Evolutionary conservation across 2,797 vertebrate genomes (phyloP).

Genomic region (Smutsia gigantea): DNA sequence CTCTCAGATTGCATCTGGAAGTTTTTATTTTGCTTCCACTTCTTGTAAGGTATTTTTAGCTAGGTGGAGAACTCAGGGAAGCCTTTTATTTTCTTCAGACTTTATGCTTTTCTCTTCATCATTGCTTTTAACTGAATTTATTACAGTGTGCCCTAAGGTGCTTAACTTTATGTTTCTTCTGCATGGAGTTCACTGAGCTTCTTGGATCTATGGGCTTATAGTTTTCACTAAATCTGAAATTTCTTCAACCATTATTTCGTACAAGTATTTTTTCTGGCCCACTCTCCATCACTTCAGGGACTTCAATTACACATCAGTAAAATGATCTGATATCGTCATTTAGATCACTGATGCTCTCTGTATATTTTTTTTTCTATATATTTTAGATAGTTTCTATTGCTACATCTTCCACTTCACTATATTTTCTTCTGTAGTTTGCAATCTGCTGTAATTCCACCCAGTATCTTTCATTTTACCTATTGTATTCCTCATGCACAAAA

Average conservation of each 20-base stretch:
- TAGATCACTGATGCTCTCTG: neutral
- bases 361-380: neutral
- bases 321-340: neutral
- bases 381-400: neutral
- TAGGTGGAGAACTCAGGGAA: neutral
- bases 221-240: neutral
- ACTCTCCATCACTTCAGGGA: neutral
- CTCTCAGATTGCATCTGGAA: neutral
- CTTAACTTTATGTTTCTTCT: neutral
- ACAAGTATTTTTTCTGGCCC: neutral
- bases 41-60: neutral
- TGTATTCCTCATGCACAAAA: neutral
- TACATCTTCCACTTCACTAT: neutral
- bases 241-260: constrained; percentile 5
- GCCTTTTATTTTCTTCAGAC: neutral
- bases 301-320: neutral
- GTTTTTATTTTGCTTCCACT: constrained; percentile 17
- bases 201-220: neutral
- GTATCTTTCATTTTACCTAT: constrained; percentile 8
- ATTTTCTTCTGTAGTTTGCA: neutral
- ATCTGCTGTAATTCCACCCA: neutral
- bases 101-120: neutral
- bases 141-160: neutral
- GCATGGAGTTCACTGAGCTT: neutral
- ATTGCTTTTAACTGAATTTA: neutral